phyloP scores from a whole-genome alignment of 2,113 vertebrate genomes.

The Sinocyclocheilus grahami region DNA sequence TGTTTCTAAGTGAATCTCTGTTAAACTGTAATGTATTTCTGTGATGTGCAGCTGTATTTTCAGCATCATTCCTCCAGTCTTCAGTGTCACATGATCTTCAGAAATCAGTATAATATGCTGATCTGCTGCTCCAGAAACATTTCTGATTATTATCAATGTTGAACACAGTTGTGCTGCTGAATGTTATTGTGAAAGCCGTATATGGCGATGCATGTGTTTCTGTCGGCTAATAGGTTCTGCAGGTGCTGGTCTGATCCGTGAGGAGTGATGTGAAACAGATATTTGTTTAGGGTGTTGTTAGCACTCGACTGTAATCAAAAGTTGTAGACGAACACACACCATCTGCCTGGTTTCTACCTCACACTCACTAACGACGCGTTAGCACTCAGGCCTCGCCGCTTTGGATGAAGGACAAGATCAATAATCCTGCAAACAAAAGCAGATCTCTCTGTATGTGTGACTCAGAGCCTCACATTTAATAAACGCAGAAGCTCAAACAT shows the following conservation, averaged over 20 bases:
- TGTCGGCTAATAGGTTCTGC: background rate
- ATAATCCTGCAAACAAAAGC: background rate
- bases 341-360: constrained; percentile 17
- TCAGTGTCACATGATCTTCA: no score
- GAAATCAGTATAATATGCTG: background rate
- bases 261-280: background rate
- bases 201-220: background rate
- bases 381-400: background rate
- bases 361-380: background rate
- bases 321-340: constrained; percentile 10
- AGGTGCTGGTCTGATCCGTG: background rate
- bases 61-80: no score
- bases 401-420: constrained; percentile 6
- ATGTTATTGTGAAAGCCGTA: no score
- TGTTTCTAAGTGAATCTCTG: no score
- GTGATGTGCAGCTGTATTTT: no score
- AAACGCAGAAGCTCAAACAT: background rate
- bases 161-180: no score
- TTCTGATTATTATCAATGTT: no score
- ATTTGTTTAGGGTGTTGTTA: constrained; percentile 9
- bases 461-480: background rate
- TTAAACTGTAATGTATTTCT: no score
- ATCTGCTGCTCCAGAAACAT: no score
- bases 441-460: background rate
- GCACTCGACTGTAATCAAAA: constrained; percentile 9